phyloP scores from a whole-genome alignment of 2,888 invertebrate species.

The Volucella zonaria region DNA sequence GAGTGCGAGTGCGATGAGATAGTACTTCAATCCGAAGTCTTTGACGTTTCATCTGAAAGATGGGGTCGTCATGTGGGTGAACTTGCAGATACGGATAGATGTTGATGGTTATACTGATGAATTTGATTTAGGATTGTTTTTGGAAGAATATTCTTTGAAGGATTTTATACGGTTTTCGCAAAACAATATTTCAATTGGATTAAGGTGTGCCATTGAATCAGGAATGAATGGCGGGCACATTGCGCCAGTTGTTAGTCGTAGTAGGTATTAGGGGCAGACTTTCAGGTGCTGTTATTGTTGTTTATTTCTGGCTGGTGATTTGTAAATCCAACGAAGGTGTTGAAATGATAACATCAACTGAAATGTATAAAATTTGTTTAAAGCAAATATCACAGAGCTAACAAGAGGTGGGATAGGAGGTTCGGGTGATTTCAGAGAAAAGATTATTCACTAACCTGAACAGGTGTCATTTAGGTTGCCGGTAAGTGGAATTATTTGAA shows the following conservation, averaged over 20 bases:
- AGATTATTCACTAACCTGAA: neutral
- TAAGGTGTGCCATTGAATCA: neutral
- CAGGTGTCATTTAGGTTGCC: neutral
- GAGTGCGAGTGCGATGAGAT: no score
- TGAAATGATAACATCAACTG: neutral
- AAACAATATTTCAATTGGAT: slow-evolving; percentile 22
- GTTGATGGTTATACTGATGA: slow-evolving; percentile 17
- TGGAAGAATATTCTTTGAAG: slow-evolving; percentile 13
- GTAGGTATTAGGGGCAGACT: neutral
- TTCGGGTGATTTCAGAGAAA: slow-evolving; percentile 1
- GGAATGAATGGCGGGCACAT: neutral
- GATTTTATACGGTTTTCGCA: neutral
- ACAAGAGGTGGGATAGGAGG: neutral
- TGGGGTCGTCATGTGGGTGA: neutral
- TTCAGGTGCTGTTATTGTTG: neutral
- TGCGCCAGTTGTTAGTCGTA: neutral
- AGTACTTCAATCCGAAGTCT: no score
- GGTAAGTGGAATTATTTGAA: neutral
- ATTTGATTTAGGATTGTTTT: slow-evolving; percentile 27
- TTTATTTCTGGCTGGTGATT: neutral
- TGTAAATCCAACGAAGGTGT: neutral
- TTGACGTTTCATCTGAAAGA: slow-evolving; percentile 1
- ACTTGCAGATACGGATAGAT: neutral
- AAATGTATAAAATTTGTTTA: slow-evolving; percentile 3
- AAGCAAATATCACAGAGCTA: no score